Base-by-base conservation (phyloP, 1,140 invertebrate genomes). In the Drosophila eugracilis region DNA sequence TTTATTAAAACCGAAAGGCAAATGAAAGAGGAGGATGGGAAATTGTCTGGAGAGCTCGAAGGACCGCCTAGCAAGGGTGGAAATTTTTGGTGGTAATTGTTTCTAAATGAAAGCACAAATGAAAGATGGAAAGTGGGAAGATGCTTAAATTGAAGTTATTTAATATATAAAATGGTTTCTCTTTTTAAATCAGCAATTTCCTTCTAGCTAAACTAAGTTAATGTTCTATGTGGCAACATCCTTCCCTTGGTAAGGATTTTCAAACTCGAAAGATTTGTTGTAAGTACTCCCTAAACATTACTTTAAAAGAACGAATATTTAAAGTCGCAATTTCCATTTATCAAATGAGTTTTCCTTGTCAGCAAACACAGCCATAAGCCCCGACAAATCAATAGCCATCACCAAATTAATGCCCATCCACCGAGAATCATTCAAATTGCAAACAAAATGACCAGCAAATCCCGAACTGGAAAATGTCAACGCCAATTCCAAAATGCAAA, bases 1-100 rank as follows among this genome's bases (percentile, higher is more conserved):
- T 85, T 85, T 85, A 85, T 85, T 85, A 85, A 85, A 85, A 85
- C 67, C 75, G 81, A 85, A 67, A 74, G 77, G 53, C 63, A 77
- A 80, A 65, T 63, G 60, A n/a, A 48, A 57, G 57, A 19, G 19
- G 15, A 28, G 42, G 30, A 21, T 19, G 55, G 34, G 49, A 45
- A 44, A 67, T 42, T 47, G 39, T 60, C 60, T 62, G 32, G 50
- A 28, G 17, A 47, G 44, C 32, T 42, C 19, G 21, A 9, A 36
- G 9, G n/a, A 5, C 5, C 34, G 7, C 5, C 34, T 55, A 26
- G 17, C 17, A 36, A 57, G 41, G 69, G 45, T 66, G 34, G 45
- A 34, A 65, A 66, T 34, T 34, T 17, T 34, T 19, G 12, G 10
- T 67, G 36, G 63, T 67, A 67, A 67, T 67, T 67, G 45, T 66